Percentiles rank a stretch among this genome's conserved stretches.
Conservation (phyloP, 2,113 vertebrate species). For the Psilopsiagon aymara region DNA sequence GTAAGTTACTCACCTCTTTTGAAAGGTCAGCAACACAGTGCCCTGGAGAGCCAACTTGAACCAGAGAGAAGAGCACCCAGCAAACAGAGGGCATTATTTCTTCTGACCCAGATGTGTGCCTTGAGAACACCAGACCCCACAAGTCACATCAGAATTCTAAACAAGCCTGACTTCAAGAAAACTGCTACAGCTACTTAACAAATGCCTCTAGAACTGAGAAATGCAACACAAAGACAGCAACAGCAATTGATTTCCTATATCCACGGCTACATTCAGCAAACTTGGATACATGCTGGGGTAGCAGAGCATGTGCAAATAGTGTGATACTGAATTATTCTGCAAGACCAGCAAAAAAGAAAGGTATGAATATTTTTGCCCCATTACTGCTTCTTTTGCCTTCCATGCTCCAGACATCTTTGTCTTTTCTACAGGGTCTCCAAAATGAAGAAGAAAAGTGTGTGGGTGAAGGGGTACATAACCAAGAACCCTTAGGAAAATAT, state of each 20-base stretch:
- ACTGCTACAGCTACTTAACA: neutral
- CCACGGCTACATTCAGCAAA: neutral
- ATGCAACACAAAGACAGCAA: neutral
- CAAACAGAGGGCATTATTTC: neutral
- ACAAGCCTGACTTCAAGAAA: neutral
- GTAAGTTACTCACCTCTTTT: neutral
- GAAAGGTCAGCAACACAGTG: neutral
- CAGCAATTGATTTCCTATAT: neutral
- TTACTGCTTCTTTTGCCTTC: neutral
- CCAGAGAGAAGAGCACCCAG: neutral
- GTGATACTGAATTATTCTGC: neutral
- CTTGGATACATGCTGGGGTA: neutral
- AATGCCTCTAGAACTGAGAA: neutral
- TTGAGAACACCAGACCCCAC: neutral
- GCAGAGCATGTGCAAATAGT: neutral
- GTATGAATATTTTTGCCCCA: neutral
- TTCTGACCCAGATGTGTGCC: neutral
- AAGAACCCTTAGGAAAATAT: neutral
- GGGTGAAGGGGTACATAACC: neutral
- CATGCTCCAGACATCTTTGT: neutral
- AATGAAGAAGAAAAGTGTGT: neutral
- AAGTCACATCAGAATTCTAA: neutral
- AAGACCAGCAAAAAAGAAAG: neutral
- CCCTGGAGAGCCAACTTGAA: neutral
- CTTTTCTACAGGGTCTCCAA: neutral